Conservation (phyloP, 2,113 vertebrate species). For the Martes martes region DNA sequence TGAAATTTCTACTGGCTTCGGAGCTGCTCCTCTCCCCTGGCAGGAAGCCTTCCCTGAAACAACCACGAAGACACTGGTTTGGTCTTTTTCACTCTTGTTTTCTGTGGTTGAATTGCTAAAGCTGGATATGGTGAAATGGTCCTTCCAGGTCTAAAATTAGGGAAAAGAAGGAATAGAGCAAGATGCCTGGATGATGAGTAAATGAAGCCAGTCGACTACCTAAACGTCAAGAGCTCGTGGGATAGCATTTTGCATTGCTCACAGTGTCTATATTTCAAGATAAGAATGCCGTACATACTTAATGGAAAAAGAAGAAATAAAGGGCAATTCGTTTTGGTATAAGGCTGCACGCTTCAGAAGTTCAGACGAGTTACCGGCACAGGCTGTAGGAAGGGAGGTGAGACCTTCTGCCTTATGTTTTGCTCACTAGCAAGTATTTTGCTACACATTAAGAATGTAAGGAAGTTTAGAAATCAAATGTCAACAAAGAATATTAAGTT, state of each 20-base stretch:
- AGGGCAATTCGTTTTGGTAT: neutral
- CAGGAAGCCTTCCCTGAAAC: neutral
- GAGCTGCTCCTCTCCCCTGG: neutral
- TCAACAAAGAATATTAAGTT: neutral
- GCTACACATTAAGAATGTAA: neutral
- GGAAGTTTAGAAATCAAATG: neutral
- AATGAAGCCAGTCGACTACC: neutral
- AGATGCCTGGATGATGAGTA: neutral
- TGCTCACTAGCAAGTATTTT: neutral
- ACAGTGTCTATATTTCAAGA: neutral
- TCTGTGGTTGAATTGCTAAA: neutral
- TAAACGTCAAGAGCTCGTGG: neutral
- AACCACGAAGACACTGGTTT: neutral
- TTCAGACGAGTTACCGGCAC: neutral
- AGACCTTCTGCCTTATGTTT: neutral
- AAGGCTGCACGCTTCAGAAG: neutral
- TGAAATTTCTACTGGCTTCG: neutral
- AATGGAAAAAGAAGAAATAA: neutral
- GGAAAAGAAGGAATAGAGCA: neutral
- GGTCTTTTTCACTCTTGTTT: neutral
- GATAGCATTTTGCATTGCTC: neutral
- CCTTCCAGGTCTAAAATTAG: neutral
- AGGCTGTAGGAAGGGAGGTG: neutral
- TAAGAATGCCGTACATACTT: neutral
- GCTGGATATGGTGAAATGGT: neutral